Evolutionary conservation across 2,113 vertebrate species (phyloP).

Genomic region (Mesoclemmys tuberculata): DNA sequence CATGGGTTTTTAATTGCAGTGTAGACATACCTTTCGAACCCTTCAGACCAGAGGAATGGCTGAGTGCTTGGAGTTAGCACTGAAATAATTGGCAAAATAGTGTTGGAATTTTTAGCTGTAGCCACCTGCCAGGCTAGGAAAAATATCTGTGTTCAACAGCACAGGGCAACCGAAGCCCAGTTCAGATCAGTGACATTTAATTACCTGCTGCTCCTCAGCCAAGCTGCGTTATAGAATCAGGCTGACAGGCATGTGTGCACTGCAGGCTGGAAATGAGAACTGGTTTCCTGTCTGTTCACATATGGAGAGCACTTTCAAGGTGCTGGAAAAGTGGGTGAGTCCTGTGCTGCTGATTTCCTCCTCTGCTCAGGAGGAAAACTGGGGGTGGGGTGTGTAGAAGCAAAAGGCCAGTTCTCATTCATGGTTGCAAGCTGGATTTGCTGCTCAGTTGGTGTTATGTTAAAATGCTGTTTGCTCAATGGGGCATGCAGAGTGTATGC

Average conservation of each 20-base stretch:
- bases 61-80: neutral
- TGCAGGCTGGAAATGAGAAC: neutral
- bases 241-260: neutral
- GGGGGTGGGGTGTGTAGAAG: neutral
- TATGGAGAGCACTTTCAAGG: neutral
- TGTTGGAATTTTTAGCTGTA: neutral
- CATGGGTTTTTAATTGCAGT: neutral
- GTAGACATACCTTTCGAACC: neutral
- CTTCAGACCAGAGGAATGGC: neutral
- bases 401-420: rapidly evolving
- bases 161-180: neutral
- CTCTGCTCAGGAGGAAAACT: rapidly evolving
- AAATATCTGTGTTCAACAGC: neutral
- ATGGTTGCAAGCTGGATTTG: neutral
- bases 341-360: neutral
- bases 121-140: neutral
- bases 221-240: neutral
- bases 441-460: neutral
- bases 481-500: rapidly evolving
- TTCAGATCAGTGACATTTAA: neutral
- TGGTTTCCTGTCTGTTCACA: neutral
- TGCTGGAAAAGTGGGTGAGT: neutral
- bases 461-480: neutral
- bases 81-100: neutral
- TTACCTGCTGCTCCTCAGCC: neutral